Percentiles rank a stretch among this genome's conserved stretches.
Conservation (phyloP, 2,888 invertebrate genomes). For the Hetaerina titia region DNA sequence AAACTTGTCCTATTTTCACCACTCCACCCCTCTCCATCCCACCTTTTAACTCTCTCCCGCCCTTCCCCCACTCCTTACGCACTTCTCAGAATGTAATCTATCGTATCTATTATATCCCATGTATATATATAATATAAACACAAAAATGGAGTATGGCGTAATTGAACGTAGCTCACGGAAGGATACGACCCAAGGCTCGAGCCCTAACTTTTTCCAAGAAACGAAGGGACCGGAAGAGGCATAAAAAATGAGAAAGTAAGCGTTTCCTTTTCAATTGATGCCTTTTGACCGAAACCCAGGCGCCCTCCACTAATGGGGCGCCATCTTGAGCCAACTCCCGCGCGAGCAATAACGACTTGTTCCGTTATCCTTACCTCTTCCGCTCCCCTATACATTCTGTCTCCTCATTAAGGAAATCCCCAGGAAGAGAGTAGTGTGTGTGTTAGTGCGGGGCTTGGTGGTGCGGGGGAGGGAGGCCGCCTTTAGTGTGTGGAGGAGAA, state of each 20-base stretch:
- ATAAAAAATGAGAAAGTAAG: background rate
- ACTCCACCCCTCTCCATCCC: no score
- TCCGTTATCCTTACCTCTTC: slow-evolving; percentile 10
- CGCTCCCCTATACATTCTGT: background rate
- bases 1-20: no score
- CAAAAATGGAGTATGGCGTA: background rate
- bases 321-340: slow-evolving; percentile 16
- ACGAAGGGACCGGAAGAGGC: background rate
- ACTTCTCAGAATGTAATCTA: no score
- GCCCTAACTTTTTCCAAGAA: background rate
- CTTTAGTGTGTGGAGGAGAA: background rate
- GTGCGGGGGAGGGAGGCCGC: background rate
- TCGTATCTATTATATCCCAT: no score
- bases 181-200: background rate
- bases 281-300: background rate
- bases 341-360: background rate
- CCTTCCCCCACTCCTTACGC: no score
- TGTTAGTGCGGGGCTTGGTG: background rate
- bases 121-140: no score
- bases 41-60: no score
- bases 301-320: background rate
- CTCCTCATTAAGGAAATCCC: background rate
- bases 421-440: background rate
- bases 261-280: background rate
- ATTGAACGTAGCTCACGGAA: background rate